Evolutionary conservation across 2,888 invertebrate genomes (phyloP), one percentile per base, ranked within the genome.

Genomic region (Noctua pronuba): DNA sequence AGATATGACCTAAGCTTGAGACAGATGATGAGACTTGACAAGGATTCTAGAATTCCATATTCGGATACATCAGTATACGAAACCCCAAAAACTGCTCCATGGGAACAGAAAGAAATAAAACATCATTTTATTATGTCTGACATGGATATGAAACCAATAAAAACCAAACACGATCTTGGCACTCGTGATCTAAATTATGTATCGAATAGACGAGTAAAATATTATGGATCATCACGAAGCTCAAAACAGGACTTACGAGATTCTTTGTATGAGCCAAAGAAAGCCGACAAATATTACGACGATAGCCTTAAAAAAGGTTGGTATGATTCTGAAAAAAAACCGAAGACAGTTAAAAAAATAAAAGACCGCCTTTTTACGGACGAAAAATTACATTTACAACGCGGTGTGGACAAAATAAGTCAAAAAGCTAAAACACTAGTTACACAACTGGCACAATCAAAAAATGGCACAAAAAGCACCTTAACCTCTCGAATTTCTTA

Each of bases 1-100:
- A 77, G 41, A 64, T 75, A 80, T 80, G 80, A 80, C 55, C 18
- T 75, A 38, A 75, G 70, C 18, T 67, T 80, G 52, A 80, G 80
- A 62, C 70, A 71, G 13, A 80, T 78, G 68, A 58, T 74, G 24
- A 38, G n/a, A 60, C 38, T n/a, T 52, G 49, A 72, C 18, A 81
- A 62, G n/a, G 31, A 62, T 66, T 58, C 44, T 49, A 46, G 24
- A 35, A n/a, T 10, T 66, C 41, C 69, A 28, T 60, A 52, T 38
- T 24, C 52, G 24, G 8, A 24, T 24, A 52, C 1, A 52, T 52
- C 52, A 11, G 10, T 52, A 35, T 65, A 69, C 11, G 82, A 77
- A 62, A 81, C 65, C 21, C 68, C 67, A 46, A 80, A 80, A 75
- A 60, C 46, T 21, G 72, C 69, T 62, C 73, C 82, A 13, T 70